phyloP scores from a whole-genome alignment of 1,140 invertebrate genomes.

The Pseudomyrmex concolor region DNA sequence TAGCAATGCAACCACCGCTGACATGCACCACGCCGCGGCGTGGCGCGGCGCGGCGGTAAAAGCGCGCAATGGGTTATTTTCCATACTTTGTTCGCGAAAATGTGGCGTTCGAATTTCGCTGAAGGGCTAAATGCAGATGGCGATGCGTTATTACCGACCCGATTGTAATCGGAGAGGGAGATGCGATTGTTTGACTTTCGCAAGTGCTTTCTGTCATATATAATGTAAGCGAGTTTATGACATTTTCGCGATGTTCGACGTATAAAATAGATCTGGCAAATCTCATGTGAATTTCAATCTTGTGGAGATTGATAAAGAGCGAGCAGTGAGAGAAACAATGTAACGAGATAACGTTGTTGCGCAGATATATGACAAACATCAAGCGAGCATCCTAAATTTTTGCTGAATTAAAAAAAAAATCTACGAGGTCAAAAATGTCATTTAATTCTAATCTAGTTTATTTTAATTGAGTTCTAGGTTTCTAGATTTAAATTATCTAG shows the following conservation, averaged over 20 bases:
- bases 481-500: not conserved
- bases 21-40: constrained; percentile 61
- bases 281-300: not conserved
- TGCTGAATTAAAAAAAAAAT: too few species aligned
- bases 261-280: constrained; percentile 4
- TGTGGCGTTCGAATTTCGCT: constrained; percentile 57
- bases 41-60: constrained; percentile 62
- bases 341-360: not conserved
- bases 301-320: too few species aligned
- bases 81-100: constrained; percentile 72
- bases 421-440: too few species aligned
- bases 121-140: constrained; percentile 50
- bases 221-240: not conserved
- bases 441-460: not conserved
- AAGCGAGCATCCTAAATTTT: not conserved
- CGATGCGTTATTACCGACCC: constrained; percentile 34
- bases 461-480: not conserved
- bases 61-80: constrained; percentile 75
- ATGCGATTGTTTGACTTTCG: constrained; percentile 39
- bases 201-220: constrained; percentile 2
- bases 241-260: not conserved
- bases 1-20: constrained; percentile 75
- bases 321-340: not conserved
- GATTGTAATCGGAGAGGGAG: constrained; percentile 19
- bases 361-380: not conserved